These are phyloP conservation scores for Rattus norvegicus DNA, from an alignment of 2,113 vertebrate species.

Conservation along the genomic window GRCr8 NC_086029.1:56665501-56666000, in stretches of 20 bases:
- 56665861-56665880: constrained; percentile 1
- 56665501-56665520: not conserved
- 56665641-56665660: not conserved
- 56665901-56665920: constrained; percentile 43
- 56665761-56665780: not conserved
- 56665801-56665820: not conserved
- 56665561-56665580: not conserved
- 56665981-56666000: constrained; percentile 26
- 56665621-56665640: not conserved
- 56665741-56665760: not conserved
- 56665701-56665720: not conserved
- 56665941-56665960: not conserved
- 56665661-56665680: not conserved
- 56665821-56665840: not conserved
- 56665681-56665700: not conserved
- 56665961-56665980: constrained; percentile 3
- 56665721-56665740: not conserved
- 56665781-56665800: not conserved
- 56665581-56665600: not conserved
- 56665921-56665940: constrained; percentile 28
- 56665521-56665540: not conserved
- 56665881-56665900: not conserved
- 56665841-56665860: not conserved
- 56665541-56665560: not conserved
- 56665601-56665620: not conserved